Conservation (phyloP, 2,888 invertebrate genomes). For the Caradrina kadenii region DNA sequence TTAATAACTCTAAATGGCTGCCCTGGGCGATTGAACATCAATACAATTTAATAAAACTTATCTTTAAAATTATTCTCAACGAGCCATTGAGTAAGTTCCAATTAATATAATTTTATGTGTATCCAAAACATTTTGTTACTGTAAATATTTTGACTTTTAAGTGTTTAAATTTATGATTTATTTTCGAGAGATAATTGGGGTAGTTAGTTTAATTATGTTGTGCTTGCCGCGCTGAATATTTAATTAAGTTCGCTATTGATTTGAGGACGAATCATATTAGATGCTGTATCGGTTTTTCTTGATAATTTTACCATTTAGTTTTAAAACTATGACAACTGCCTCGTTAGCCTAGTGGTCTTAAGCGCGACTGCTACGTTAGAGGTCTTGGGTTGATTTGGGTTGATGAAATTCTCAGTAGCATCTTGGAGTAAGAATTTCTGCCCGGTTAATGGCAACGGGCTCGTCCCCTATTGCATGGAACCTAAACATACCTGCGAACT, state of each 20-base stretch:
- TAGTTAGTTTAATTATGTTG: neutral
- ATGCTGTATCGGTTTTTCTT: neutral
- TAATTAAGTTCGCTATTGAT: neutral
- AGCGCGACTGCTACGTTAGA: too few relatives aligned
- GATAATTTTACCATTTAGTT: neutral
- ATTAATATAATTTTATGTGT: slow-evolving; percentile 12
- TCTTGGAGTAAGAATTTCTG: too few relatives aligned
- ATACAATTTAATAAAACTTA: slow-evolving; percentile 4
- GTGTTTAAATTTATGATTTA: slow-evolving; percentile 2
- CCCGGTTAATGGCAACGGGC: too few relatives aligned
- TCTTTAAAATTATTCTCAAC: neutral
- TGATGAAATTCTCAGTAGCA: too few relatives aligned
- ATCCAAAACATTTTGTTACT: slow-evolving; percentile 2
- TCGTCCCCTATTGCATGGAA: too few relatives aligned
- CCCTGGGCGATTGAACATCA: neutral
- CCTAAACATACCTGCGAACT: too few relatives aligned
- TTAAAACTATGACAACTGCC: neutral
- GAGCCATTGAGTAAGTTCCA: neutral
- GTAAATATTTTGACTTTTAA: neutral
- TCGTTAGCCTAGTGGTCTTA: too few relatives aligned
- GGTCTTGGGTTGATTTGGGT: too few relatives aligned
- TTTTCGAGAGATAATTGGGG: neutral
- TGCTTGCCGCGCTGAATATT: slow-evolving; percentile 24
- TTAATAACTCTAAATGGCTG: neutral
- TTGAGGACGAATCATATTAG: neutral